Evolutionary conservation across 2,888 invertebrate genomes (phyloP).

Genomic region (Taphrorychus bicolor): DNA sequence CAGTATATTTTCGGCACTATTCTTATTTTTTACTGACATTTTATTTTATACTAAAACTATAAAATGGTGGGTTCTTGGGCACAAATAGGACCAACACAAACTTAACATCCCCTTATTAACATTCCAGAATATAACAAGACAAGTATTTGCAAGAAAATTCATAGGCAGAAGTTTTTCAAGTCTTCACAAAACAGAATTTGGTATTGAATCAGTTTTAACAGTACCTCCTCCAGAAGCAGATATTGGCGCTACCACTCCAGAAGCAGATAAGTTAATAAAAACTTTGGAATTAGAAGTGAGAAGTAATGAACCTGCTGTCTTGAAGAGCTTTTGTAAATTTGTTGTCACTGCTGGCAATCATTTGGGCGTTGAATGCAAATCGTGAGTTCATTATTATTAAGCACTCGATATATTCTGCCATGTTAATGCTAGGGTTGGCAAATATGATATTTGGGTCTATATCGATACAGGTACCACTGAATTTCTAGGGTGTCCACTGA

Average conservation of each 20-base stretch:
- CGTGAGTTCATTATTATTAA: conserved; percentile 67
- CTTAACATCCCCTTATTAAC: too few relatives aligned
- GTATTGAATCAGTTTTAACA: neutral
- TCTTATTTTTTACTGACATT: too few relatives aligned
- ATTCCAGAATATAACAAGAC: neutral
- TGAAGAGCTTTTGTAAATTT: conserved; percentile 89
- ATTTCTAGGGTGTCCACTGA: too few relatives aligned
- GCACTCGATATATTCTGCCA: too few relatives aligned
- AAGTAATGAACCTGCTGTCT: conserved; percentile 86
- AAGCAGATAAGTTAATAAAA: conserved; percentile 81
- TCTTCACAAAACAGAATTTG: neutral
- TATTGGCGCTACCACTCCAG: too few relatives aligned
- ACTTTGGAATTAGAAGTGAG: conserved; percentile 84
- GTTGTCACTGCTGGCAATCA: conserved; percentile 80
- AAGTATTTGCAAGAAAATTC: neutral
- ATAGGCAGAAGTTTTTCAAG: conserved; percentile 3
- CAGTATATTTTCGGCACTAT: too few relatives aligned
- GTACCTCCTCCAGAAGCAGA: conserved; percentile 66
- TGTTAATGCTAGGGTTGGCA: neutral
- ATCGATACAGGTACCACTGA: too few relatives aligned
- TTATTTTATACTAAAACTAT: too few relatives aligned
- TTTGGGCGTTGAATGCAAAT: conserved; percentile 78
- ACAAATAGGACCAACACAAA: too few relatives aligned
- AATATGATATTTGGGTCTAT: too few relatives aligned
- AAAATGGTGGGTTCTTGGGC: too few relatives aligned